phyloP scores from a whole-genome alignment of 2,888 invertebrate species.

The Neoaliturus tenellus region DNA sequence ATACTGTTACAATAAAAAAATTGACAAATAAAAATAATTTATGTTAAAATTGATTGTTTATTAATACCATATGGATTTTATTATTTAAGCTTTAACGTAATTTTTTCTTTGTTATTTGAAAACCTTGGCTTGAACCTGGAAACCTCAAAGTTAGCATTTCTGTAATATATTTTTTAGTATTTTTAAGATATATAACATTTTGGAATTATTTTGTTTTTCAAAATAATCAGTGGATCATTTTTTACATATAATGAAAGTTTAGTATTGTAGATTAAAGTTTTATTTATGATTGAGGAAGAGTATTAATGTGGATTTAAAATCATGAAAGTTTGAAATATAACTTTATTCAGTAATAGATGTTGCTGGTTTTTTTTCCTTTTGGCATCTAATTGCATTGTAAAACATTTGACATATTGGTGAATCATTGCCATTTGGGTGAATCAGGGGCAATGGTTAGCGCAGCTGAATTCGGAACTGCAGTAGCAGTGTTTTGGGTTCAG shows the following conservation, averaged over 20 bases:
- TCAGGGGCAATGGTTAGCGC: no score
- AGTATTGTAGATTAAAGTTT: background rate
- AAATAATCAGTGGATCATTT: background rate
- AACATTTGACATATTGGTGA: no score
- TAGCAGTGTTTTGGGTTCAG: no score
- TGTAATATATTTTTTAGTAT: slow-evolving; percentile 6
- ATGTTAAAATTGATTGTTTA: background rate
- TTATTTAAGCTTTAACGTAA: no score
- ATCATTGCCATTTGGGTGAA: no score
- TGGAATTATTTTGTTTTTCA: background rate
- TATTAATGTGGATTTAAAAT: slow-evolving; percentile 3
- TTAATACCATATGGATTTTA: background rate
- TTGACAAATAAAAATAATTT: no score
- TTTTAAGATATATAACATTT: background rate
- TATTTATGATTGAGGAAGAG: background rate
- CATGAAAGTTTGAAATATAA: background rate
- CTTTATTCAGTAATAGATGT: no score
- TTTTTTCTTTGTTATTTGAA: background rate
- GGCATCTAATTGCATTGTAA: no score
- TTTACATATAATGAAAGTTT: background rate
- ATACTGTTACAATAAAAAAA: no score
- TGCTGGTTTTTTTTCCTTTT: no score
- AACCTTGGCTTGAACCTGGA: background rate
- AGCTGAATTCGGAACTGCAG: no score
- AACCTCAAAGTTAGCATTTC: background rate